These are phyloP conservation scores for Frieseomelitta varia DNA, from an alignment of 1,140 invertebrate species.

Conservation along the genomic window DNA sequence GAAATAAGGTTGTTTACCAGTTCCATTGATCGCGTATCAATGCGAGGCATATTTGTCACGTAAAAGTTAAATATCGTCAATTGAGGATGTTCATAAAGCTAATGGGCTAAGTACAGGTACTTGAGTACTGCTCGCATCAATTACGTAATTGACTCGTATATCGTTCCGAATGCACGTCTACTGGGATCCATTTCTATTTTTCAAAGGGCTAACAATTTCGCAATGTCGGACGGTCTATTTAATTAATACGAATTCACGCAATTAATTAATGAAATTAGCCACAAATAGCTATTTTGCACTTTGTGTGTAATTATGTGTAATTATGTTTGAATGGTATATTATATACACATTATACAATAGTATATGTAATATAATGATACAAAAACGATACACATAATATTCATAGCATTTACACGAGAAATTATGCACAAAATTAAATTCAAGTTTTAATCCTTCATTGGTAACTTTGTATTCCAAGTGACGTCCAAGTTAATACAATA, in stretches of 20 bases:
- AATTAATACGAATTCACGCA: neutral
- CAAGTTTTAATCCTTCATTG: too few relatives aligned
- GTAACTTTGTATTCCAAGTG: too few relatives aligned
- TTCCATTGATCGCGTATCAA: neutral
- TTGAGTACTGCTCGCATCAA: neutral
- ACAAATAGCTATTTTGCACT: neutral
- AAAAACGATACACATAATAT: too few relatives aligned
- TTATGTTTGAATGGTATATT: too few relatives aligned
- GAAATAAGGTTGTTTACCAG: neutral
- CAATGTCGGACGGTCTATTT: neutral
- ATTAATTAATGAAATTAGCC: neutral
- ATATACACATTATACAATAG: too few relatives aligned
- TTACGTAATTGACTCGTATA: constrained; percentile 10
- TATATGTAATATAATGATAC: too few relatives aligned
- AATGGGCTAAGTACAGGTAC: neutral
- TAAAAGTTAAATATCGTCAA: neutral
- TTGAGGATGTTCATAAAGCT: neutral
- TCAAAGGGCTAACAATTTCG: neutral
- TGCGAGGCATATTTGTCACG: too few relatives aligned
- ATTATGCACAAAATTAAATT: too few relatives aligned
- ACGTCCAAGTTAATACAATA: too few relatives aligned
- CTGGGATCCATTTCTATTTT: neutral
- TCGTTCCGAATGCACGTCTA: neutral
- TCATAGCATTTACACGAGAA: too few relatives aligned
- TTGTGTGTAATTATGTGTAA: neutral